Percentiles rank a stretch among this genome's conserved stretches.
Conservation (phyloP, 2,888 invertebrate species). For the Heterodera filipjevi region DNA sequence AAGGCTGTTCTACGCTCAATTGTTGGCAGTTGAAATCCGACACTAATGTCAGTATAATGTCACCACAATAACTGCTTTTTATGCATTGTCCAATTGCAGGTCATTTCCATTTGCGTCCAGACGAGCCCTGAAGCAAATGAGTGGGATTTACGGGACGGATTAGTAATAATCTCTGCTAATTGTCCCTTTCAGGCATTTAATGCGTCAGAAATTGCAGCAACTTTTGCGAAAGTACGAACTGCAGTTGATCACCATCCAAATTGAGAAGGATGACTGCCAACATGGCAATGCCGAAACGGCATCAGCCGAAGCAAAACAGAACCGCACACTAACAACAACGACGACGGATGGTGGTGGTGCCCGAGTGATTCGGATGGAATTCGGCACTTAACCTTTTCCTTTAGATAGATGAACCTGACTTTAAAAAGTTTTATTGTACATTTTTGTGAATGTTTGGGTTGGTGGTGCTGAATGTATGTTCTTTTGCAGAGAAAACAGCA, state of each 20-base stretch:
- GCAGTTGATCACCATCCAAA: constrained; percentile 67
- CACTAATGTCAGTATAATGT: constrained; percentile 65
- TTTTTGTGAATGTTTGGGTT: not conserved
- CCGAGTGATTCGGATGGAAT: not conserved
- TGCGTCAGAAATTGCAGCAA: constrained; percentile 44
- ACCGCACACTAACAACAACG: not conserved
- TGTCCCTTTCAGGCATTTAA: not conserved
- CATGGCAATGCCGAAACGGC: not conserved
- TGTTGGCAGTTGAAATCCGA: constrained; percentile 69
- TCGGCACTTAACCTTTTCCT: not conserved
- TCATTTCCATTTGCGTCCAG: constrained; percentile 40
- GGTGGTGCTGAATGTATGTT: not conserved
- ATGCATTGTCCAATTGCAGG: not conserved
- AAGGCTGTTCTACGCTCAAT: constrained; percentile 69
- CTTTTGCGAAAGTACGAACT: constrained; percentile 64
- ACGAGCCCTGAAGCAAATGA: constrained; percentile 49
- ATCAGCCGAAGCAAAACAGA: not conserved
- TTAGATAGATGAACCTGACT: not conserved
- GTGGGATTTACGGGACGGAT: constrained; percentile 47
- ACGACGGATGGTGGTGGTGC: constrained; percentile 4
- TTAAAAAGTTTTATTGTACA: not conserved
- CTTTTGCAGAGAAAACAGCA: not conserved
- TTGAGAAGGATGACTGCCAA: constrained; percentile 50
- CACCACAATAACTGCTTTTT: constrained; percentile 18
- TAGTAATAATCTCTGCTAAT: not conserved